Conservation (phyloP, 2,888 invertebrate genomes). For the Itoplectis maculator region DNA sequence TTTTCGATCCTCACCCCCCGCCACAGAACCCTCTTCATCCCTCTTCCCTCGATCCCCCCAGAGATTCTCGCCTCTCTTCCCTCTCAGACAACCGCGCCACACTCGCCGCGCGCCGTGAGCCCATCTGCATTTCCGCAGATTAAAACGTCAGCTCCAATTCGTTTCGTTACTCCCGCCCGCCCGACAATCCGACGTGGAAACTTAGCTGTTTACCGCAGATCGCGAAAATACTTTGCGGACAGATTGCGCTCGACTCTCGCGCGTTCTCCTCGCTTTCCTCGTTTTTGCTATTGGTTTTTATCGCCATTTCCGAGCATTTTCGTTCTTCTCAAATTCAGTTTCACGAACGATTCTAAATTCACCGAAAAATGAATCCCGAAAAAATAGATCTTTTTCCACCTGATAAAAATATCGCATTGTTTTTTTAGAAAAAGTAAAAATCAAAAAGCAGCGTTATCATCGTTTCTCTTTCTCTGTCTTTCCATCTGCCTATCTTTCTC, state of each 20-base stretch:
- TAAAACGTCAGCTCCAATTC: conserved; percentile 82
- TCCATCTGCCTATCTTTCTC: background rate
- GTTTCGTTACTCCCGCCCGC: conserved; percentile 48
- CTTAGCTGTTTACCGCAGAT: conserved; percentile 21
- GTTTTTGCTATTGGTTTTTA: background rate
- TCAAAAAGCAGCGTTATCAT: too few relatives aligned
- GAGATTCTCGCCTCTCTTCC: conserved; percentile 36
- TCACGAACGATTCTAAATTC: too few relatives aligned
- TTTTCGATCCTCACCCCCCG: conserved; percentile 17
- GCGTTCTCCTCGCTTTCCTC: background rate
- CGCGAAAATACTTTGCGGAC: conserved; percentile 22
- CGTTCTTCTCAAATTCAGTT: background rate
- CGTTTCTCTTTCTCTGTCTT: too few relatives aligned
- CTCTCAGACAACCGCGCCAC: conserved; percentile 56
- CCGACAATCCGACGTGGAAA: conserved; percentile 14
- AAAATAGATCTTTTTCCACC: too few relatives aligned
- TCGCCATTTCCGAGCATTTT: background rate
- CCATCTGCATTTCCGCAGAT: conserved; percentile 83
- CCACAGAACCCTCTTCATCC: background rate
- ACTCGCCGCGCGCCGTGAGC: conserved; percentile 75
- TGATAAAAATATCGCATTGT: background rate
- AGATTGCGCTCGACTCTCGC: conserved; percentile 27
- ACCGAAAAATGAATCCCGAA: too few relatives aligned
- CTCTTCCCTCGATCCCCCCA: conserved; percentile 11
- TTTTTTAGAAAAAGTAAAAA: background rate